Conservation (phyloP, 2,888 invertebrate species). For the Pachymerium ferrugineum region DNA sequence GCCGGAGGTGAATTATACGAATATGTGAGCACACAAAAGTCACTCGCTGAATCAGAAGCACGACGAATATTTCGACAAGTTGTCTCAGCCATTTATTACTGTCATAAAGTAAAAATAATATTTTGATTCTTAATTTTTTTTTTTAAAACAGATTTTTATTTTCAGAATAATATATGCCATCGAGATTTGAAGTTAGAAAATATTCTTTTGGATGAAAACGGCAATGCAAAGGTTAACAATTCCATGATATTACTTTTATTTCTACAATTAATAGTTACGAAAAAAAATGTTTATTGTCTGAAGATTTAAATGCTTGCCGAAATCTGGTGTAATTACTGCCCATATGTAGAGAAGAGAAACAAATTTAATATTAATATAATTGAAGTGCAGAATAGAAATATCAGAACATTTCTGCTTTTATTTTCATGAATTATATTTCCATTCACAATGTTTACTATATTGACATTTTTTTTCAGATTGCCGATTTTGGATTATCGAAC, state of each 20-base stretch:
- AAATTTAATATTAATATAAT: too few species aligned
- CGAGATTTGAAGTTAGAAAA: slow-evolving; percentile 92
- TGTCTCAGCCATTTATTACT: slow-evolving; percentile 92
- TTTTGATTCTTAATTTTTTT: background rate
- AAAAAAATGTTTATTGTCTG: too few species aligned
- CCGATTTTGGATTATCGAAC: slow-evolving; percentile 97
- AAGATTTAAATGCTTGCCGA: too few species aligned
- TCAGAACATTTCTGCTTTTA: too few species aligned
- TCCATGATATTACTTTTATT: too few species aligned
- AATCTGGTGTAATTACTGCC: too few species aligned
- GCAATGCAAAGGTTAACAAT: slow-evolving; percentile 78
- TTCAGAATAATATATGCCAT: slow-evolving; percentile 85
- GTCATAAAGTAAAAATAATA: slow-evolving; percentile 66
- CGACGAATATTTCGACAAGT: slow-evolving; percentile 92
- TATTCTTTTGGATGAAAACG: slow-evolving; percentile 83
- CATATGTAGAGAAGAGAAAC: too few species aligned
- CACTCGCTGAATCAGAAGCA: slow-evolving; percentile 84
- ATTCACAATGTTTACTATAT: too few species aligned
- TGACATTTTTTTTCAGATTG: slow-evolving; percentile 75
- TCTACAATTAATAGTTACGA: too few species aligned
- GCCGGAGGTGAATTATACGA: slow-evolving; percentile 97
- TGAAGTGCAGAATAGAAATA: too few species aligned
- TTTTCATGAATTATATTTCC: too few species aligned
- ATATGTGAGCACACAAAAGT: slow-evolving; percentile 69
- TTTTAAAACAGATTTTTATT: background rate